Base-by-base conservation (phyloP, 1,140 invertebrate species). In the Caenorhabditis latens region DNA sequence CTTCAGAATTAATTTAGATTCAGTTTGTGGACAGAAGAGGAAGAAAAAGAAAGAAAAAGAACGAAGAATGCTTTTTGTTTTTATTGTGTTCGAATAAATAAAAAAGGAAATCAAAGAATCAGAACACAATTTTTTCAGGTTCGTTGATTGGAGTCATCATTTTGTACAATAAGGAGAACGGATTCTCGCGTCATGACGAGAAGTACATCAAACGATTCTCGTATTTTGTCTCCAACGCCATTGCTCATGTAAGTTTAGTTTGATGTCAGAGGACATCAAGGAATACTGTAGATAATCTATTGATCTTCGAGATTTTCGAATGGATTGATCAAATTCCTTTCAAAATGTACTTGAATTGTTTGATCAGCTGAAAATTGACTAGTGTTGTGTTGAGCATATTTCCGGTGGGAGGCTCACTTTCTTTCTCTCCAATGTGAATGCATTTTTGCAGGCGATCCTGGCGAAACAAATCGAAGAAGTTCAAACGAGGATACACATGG, bases 391-490 rank as follows among this genome's bases (percentile, higher is more conserved):
- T 53, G 57, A 24, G n/a, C 63, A 65, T 65, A 24, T 65, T 65
- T 65, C 63, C 63, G 63, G 63, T 65, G 11, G 21, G 4, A 53
- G 9, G 9, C 50, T 21, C n/a, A 4, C 21, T n/a, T 8, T 21
- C 8, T 58, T 58, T 58, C 57, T n/a, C 16, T 16, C 57, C 57
- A 14, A 2, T 13, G 40, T 40, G 6, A 24, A 24, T 50, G 43
- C 24, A 79, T 50, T 24, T 50, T 79, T 79, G n/a, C 21, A 79
- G 71, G 71, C 71, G 21, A 79, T 79, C n/a, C 46, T 79, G 71
- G 71, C 71, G 43, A 79, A 79, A 50, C 71, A 79, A 50, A 79
- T 79, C n/a, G 46, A 79, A 13, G 71, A 79, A 50, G 71, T 79
- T 24, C 46, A 40, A 13, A 79, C 71, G 71, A 42, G 71, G 46